These are phyloP conservation scores for Lymantria monacha DNA, from an alignment of 2,888 invertebrate species.

Conservation along the genomic window DNA sequence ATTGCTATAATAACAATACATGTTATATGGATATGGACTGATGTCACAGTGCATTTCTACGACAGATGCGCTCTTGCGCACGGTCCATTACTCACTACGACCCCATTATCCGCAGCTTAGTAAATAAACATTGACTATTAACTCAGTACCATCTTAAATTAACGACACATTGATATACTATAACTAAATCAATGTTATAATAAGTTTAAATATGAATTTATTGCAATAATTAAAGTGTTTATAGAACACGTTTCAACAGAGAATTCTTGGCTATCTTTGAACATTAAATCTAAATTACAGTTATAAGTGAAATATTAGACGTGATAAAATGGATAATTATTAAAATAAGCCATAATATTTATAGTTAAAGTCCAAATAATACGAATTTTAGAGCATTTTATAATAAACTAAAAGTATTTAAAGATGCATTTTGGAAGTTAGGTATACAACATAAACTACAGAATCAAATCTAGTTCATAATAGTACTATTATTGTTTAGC, in stretches of 20 bases:
- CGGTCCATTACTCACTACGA: conserved; percentile 62
- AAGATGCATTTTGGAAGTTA: too few species aligned
- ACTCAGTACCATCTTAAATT: conserved; percentile 27
- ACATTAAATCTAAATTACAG: conserved; percentile 5
- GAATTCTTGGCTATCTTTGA: conserved; percentile 6
- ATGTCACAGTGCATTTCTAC: conserved; percentile 47
- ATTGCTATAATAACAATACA: conserved; percentile 12
- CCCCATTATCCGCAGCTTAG: conserved; percentile 47
- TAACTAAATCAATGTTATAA: conserved; percentile 9
- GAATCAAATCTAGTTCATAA: too few species aligned
- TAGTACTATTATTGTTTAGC: too few species aligned
- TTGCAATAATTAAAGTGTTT: conserved; percentile 6
- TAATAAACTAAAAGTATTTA: background rate
- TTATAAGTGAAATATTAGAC: background rate
- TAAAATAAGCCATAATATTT: background rate
- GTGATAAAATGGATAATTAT: background rate
- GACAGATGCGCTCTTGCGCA: conserved; percentile 50
- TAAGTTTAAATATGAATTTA: conserved; percentile 18
- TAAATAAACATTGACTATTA: conserved; percentile 58
- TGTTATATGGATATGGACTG: conserved; percentile 41
- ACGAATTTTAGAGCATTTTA: background rate
- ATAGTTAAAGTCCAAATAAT: background rate
- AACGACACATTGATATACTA: conserved; percentile 41
- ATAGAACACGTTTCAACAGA: conserved; percentile 2
- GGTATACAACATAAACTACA: too few species aligned